Evolutionary conservation across 2,113 vertebrate genomes (phyloP), one percentile per base, ranked within the genome.

Genomic region (Centropus bengalensis): DNA sequence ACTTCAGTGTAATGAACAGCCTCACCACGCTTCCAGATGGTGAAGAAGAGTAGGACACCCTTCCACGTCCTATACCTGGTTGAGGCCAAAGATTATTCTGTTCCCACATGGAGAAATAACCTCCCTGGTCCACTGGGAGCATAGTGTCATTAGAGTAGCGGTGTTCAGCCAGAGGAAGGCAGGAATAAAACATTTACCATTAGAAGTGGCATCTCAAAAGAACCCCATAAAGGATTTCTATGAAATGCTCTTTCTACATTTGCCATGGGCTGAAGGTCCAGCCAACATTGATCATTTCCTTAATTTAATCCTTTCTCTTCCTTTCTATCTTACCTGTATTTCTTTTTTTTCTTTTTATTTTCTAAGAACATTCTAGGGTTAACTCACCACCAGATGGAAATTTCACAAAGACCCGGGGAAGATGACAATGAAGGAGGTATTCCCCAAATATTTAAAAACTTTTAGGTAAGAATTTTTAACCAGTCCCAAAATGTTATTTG

Each of bases 181-280:
- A 19, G 10, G 14, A 3, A 19, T 33, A 15, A 69, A 82, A 47
- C 2, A 5, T 59, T 40, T 36, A 83, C 49, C 68, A 58, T 83
- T 84, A 52, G 6, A 89, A 47, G 11, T 8, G 13, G 11, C 10
- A 49, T 47, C 23, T 71, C 8, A 44, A 54, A 49, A 36, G 0
- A 1, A 0, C 2, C 1, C 0, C 1, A 10, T 36, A 38, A 85
- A 77, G 2, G 2, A 4, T 42, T 22, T 67, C 14, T 47, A 28
- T 14, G 17, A 74, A 67, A 24, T 16, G 3, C 59, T 71, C 26
- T 68, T 38, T 88, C 18, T 45, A 14, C 4, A 13, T 49, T 68
- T 79, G 66, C 22, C 24, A 10, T 10, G 20, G 44, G 20, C 45
- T 75, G 40, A 60, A 88, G 24, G 6, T 59, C 20, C 12, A 75